Conservation (phyloP, 1,140 invertebrate species). For the Parasteatoda tepidariorum region DNA sequence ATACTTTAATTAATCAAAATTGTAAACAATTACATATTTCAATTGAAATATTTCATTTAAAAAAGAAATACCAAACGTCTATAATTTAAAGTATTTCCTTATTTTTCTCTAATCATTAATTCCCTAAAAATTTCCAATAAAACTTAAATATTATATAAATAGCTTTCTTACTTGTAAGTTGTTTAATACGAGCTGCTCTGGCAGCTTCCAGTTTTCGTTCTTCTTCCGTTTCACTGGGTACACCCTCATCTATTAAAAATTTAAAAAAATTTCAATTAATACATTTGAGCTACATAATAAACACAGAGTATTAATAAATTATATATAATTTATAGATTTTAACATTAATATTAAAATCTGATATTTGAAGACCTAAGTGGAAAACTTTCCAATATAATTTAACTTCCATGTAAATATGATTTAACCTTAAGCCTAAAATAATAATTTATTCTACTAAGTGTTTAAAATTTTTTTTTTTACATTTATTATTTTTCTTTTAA, state of each 20-base stretch:
- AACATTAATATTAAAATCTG: not conserved
- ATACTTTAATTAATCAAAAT: not conserved
- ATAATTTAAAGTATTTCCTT: not conserved
- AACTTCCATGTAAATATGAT: no score
- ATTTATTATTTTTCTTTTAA: no score
- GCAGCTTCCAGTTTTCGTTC: conserved; percentile 65
- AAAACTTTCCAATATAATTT: not conserved
- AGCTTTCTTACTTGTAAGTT: conserved; percentile 67
- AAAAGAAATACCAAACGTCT: not conserved
- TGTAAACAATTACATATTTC: not conserved
- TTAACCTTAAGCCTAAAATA: no score
- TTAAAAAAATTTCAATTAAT: no score
- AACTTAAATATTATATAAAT: no score
- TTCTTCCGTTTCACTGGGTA: conserved; percentile 62
- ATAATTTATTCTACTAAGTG: no score
- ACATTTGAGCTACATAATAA: no score
- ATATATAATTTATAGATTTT: no score
- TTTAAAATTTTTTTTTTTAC: no score
- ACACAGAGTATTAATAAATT: no score
- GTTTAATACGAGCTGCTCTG: conserved; percentile 74
- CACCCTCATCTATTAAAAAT: conserved; percentile 43
- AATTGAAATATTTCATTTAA: not conserved
- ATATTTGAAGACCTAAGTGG: not conserved
- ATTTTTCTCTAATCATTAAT: no score
- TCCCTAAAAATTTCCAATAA: no score